Base-by-base conservation (phyloP, 2,888 invertebrate genomes). In the Hemicrepidius hirtus region DNA sequence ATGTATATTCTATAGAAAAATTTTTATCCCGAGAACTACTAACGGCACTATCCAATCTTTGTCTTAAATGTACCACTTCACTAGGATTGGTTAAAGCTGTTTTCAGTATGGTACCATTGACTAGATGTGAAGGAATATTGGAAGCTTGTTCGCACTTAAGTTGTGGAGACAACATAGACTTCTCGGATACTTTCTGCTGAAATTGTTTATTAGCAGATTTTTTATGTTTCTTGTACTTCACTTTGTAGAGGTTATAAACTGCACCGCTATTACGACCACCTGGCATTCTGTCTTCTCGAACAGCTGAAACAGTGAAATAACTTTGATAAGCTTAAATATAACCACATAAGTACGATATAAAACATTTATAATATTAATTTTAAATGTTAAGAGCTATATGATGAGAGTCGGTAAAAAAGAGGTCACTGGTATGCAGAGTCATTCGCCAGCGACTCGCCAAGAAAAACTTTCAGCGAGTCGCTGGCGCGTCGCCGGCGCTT, bases 221-320 rank as follows among this genome's bases (percentile, higher is more conserved):
- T 91, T 97, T 97, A 90, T 97, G 96, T 88, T 98, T 98, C 89
- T 97, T 97, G 89, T 98, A 98, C 89, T 97, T 98, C 63, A 98
- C 97, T 92, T 99, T 99, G 90, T 99, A 99, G 82, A 98, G 91
- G 88, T 98, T 99, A 88, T 99, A 99, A 75, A 99, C 98, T 77
- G 98, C 98, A 78, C 98, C 98, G 81, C 98, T 98, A 88, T 99
- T 99, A 70, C 99, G 91, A 65, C 99, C 99, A 44, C 99, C 99
- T n/a, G 99, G 99, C 98, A 99, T 99, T 82, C 99, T 91, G 87
- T 99, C 99, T 87, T 99, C 99, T 82, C 99, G 92, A 74, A 99
- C 99, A 84, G 99, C 99, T 97, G 87, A 66, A 82, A 83, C 80
- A 75, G n/a, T 53, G 1, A 49, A 49, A 49, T 0, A 4, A 0